phyloP scores from a whole-genome alignment of 2,888 invertebrate genomes.

The Calameuta idolon region DNA sequence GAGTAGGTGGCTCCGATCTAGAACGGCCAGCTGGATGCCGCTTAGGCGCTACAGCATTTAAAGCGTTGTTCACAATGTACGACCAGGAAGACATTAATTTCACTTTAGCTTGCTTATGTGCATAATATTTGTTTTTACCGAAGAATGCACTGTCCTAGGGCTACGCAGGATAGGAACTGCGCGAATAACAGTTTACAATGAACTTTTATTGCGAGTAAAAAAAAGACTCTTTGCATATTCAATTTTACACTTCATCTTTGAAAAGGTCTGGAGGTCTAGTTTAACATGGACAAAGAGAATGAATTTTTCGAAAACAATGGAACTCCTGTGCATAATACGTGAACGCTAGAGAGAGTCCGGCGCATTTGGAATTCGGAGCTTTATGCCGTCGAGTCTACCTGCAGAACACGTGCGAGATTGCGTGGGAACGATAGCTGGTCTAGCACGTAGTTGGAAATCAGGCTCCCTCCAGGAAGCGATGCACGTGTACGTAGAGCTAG shows the following conservation, averaged over 20 bases:
- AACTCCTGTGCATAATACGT: not conserved
- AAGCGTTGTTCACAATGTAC: slow-evolving; percentile 2
- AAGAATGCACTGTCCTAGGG: not conserved
- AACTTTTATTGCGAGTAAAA: not conserved
- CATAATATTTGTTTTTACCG: not conserved
- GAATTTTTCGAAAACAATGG: not conserved
- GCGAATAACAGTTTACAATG: not conserved
- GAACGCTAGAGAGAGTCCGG: not conserved
- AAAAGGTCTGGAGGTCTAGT: not conserved
- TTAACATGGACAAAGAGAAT: not conserved
- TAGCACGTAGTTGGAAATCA: slow-evolving; percentile 2
- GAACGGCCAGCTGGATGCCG: slow-evolving; percentile 31
- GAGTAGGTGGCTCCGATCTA: slow-evolving; percentile 45
- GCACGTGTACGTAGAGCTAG: not conserved
- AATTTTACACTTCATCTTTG: not conserved
- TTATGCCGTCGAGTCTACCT: not conserved
- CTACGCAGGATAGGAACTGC: too few relatives aligned
- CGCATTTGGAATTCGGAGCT: not conserved
- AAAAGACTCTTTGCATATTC: not conserved
- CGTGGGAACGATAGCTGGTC: not conserved
- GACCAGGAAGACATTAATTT: not conserved
- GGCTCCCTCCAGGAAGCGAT: not conserved
- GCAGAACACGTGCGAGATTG: not conserved
- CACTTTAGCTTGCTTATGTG: not conserved
- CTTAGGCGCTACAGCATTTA: not conserved